A percentile compares a stretch with the other conserved stretches of the same genome.
Evolutionary conservation across 2,888 invertebrate genomes (phyloP).

Genomic region (Brenthis daphne): DNA sequence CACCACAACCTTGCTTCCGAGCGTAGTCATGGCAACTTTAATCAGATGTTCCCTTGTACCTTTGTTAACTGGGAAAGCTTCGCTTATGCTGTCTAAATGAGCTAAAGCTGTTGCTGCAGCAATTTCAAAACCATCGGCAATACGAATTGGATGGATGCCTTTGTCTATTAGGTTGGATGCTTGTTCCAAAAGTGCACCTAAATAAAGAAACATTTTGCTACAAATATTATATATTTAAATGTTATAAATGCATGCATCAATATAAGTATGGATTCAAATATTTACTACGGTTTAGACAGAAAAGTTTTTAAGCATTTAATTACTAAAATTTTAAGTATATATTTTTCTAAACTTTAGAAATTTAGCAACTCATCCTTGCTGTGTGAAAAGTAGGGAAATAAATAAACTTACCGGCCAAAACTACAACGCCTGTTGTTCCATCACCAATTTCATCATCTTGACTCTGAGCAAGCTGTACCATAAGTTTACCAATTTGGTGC

Average conservation of each 20-base stretch:
- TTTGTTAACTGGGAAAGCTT: slow-evolving; percentile 92
- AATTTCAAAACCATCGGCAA: slow-evolving; percentile 99
- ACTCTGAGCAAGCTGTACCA: slow-evolving; percentile 98
- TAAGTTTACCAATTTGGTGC: slow-evolving; percentile 98
- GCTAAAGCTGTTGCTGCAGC: slow-evolving; percentile 94
- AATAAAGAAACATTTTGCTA: not conserved
- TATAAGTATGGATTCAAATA: too few relatives aligned
- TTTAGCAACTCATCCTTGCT: too few relatives aligned
- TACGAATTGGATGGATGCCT: slow-evolving; percentile 99
- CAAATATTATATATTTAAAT: too few relatives aligned
- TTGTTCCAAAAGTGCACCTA: slow-evolving; percentile 96
- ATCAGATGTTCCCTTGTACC: slow-evolving; percentile 93
- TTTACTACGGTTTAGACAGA: too few relatives aligned
- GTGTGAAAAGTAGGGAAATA: not conserved
- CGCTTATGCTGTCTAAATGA: slow-evolving; percentile 93
- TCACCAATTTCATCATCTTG: slow-evolving; percentile 99
- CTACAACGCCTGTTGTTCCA: slow-evolving; percentile 99
- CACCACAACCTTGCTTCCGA: slow-evolving; percentile 99
- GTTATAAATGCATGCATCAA: not conserved
- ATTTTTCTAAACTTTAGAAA: too few relatives aligned
- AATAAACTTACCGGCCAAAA: slow-evolving; percentile 80
- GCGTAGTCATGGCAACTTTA: slow-evolving; percentile 98
- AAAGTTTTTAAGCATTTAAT: too few relatives aligned
- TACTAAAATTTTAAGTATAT: too few relatives aligned
- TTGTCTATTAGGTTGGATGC: slow-evolving; percentile 95